Percentiles rank a stretch among this genome's conserved stretches.
phyloP scores from a whole-genome alignment of 1,140 invertebrate genomes.

The Drosophila teissieri region DNA sequence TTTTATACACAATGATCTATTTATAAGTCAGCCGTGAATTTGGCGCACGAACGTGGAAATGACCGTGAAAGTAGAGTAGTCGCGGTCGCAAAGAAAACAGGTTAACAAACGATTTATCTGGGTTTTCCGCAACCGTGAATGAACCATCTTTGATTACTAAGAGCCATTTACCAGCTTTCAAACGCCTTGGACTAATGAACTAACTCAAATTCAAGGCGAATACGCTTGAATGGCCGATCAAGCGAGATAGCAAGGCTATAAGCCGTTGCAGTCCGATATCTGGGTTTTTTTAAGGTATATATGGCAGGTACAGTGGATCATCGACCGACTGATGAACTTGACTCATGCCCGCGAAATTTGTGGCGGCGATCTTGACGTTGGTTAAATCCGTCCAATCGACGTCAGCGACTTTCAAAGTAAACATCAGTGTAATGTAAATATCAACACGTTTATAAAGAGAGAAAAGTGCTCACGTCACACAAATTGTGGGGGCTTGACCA shows the following conservation, averaged over 20 bases:
- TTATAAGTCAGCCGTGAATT: constrained; percentile 50
- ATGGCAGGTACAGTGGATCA: constrained; percentile 12
- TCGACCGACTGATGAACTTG: constrained; percentile 42
- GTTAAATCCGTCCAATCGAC: constrained; percentile 14
- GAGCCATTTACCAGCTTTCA: constrained; percentile 4
- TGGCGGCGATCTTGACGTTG: constrained; percentile 14
- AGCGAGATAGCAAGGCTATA: constrained; percentile 52
- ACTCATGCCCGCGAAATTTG: constrained; percentile 32
- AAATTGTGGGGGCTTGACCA: constrained; percentile 41
- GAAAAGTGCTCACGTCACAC: constrained; percentile 61
- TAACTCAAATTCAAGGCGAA: constrained; percentile 27
- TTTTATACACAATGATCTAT: constrained; percentile 53
- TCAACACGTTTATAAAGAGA: constrained; percentile 60
- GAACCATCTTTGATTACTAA: constrained; percentile 1
- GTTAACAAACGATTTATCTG: constrained; percentile 15
- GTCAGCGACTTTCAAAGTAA: constrained; percentile 30
- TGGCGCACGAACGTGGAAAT: constrained; percentile 56
- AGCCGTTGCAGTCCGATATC: constrained; percentile 30
- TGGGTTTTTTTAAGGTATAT: constrained; percentile 11
- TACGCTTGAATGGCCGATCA: constrained; percentile 24
- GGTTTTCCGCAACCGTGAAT: constrained; percentile 9
- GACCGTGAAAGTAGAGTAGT: constrained; percentile 32
- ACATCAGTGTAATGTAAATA: constrained; percentile 49
- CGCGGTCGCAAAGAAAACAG: constrained; percentile 7
- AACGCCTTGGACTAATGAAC: constrained; percentile 2